A percentile compares a stretch with the other conserved stretches of the same genome.
phyloP scores from a whole-genome alignment of 2,113 vertebrate genomes.

The Asarcornis scutulata region DNA sequence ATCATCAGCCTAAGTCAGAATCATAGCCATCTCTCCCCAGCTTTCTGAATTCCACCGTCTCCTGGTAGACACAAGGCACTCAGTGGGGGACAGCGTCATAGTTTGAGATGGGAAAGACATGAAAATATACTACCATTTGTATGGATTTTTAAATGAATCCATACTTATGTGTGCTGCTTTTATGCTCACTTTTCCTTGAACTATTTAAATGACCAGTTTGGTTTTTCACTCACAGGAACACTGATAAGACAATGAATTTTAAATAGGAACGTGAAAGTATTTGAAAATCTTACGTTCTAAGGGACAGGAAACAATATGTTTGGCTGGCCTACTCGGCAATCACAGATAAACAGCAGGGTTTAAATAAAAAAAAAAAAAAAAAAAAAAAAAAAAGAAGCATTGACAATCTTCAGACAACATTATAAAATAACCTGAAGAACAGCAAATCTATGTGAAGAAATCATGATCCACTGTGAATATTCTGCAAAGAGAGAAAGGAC shows the following conservation, averaged over 20 bases:
- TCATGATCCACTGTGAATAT: neutral
- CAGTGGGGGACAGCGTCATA: neutral
- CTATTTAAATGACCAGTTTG: neutral
- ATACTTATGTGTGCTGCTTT: neutral
- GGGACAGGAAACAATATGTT: neutral
- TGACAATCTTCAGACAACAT: neutral
- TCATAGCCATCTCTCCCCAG: neutral
- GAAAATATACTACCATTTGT: neutral
- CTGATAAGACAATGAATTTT: neutral
- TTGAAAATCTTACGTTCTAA: neutral
- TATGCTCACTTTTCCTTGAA: neutral
- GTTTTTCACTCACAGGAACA: neutral
- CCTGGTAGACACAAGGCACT: neutral
- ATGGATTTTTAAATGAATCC: neutral
- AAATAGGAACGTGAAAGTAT: neutral
- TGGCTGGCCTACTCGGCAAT: neutral
- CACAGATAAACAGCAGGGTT: neutral
- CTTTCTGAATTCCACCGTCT: neutral
- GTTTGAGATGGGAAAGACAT: neutral
- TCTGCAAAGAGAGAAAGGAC: neutral
- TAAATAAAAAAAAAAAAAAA: neutral
- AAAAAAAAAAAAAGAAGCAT: neutral
- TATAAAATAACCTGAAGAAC: neutral
- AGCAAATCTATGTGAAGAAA: constrained; percentile 13
- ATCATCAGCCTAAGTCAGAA: neutral